Base-by-base conservation (phyloP, 2,797 vertebrate genomes). In the Intellagama lesueurii region DNA sequence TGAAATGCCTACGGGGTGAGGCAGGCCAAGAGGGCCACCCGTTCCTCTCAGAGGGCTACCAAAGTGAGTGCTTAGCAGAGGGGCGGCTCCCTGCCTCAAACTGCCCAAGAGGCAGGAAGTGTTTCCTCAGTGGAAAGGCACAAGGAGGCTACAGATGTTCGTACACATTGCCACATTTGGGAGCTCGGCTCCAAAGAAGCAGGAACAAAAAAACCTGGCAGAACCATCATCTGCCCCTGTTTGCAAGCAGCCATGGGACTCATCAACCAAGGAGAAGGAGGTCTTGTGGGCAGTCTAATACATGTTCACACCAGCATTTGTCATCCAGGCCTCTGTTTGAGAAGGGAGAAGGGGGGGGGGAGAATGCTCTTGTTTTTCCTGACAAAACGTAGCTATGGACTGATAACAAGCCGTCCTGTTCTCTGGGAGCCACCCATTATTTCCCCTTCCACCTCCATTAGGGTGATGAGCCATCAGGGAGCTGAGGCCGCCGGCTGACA, bases 311-410 rank as follows among this genome's bases (percentile, higher is more conserved):
- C 40, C 40, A 40, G 40, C 40, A 3, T 40, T 40, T 40, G 40
- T 40, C 40, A 40, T 40, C 40, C 40, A 40, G 40, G 40, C 40
- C 40, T 40, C 40, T 40, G 40, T 40, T 40, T 40, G 1, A 70
- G 68, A 8, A 70, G 8, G 28, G 3, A 0, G 28, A 70, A 7
- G 35, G 30, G 40, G 81, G 1, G 66, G 40, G 2, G 22, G 35
- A 28, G 6, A 7, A 35, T 68, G 81, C 78, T 90, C 69, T 89
- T 95, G 93, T 89, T 94, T 95, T 95, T 93, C 68, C 94, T 95
- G 93, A 95, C 92, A 95, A 91, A 94, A 91, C 69, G 64, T 86
- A 90, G 91, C 85, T 91, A 89, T 78, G 91, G 89, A 87, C 89
- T 90, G 88, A 94, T 87, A 88, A 79, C 78, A 91, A 93, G 91